phyloP scores from a whole-genome alignment of 2,888 invertebrate species.

The Asteroscopus sphinx region DNA sequence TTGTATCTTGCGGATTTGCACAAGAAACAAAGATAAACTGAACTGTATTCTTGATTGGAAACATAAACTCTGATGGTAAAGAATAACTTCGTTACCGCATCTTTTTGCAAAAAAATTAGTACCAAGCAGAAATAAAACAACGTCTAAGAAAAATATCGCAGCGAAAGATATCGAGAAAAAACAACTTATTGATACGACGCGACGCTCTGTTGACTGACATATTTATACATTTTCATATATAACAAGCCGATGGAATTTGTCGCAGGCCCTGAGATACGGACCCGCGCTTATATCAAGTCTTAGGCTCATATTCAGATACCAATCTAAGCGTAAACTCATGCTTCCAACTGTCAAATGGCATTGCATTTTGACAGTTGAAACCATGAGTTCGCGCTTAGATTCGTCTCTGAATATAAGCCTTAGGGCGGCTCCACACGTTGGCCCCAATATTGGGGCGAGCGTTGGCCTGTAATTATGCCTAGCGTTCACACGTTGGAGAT shows the following conservation, averaged over 20 bases:
- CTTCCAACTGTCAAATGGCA: too few relatives aligned
- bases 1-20: neutral
- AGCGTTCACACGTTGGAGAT: too few relatives aligned
- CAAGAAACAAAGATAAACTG: neutral
- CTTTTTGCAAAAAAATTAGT: conserved; percentile 35
- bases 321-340: too few relatives aligned
- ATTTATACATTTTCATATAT: conserved; percentile 64
- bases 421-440: too few relatives aligned
- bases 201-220: conserved; percentile 57
- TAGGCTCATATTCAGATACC: too few relatives aligned
- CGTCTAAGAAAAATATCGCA: conserved; percentile 38
- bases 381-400: too few relatives aligned
- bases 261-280: conserved; percentile 48
- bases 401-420: too few relatives aligned
- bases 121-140: conserved; percentile 41
- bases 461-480: too few relatives aligned
- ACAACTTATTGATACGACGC: conserved; percentile 48
- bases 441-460: too few relatives aligned
- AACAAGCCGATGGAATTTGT: conserved; percentile 57
- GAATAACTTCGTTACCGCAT: conserved; percentile 39
- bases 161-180: conserved; percentile 54
- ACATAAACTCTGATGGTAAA: conserved; percentile 14
- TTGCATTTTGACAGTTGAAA: too few relatives aligned
- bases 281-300: conserved; percentile 39
- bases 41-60: neutral